Evolutionary conservation across 2,888 invertebrate genomes (phyloP), one percentile per base, ranked within the genome.

Genomic region (Torymus tubicola): DNA sequence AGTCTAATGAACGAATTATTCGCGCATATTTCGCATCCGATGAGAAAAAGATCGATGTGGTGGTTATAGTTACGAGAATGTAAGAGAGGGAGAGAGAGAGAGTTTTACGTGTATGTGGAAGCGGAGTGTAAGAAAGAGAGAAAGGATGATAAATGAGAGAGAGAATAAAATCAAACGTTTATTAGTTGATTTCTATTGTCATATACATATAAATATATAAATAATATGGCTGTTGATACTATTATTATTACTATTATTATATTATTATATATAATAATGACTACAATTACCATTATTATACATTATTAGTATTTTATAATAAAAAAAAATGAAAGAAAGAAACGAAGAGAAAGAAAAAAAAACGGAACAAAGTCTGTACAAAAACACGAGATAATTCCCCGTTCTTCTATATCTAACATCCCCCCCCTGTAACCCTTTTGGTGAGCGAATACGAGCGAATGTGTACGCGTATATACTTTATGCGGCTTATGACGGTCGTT

Each of bases 161-260:
- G 60, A 78, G 42, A 61, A 42, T 31, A 57, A 69, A 82, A 82
- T 82, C 82, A 82, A 82, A 82, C 74, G 73, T 68, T 78, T 69
- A 72, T 71, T 73, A 72, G 68, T 80, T 80, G 65, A 77, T 80
- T 82, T 82, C 79, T 82, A 82, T 78, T 81, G 74, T 78, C 78
- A 78, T 75, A 81, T 76, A 81, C 78, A 70, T 81, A 82, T 76
- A 80, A 76, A 80, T 82, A 82, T 80, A 82, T 80, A 82, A 80
- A 82, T 80, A 76, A 76, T 76, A 82, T 82, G 82, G 82, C 80
- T 82, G 80, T 82, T 82, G 80, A 76, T 79, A 80, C 53, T 80
- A 82, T 68, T 73, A 82, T 68, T 78, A 79, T 71, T 78, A 81
- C 3, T 75, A 81, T 81, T 81, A 78, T 75, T 81, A 72, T 74